Evolutionary conservation across 2,113 vertebrate genomes (phyloP).

Genomic region (Ceyx melanurus): DNA sequence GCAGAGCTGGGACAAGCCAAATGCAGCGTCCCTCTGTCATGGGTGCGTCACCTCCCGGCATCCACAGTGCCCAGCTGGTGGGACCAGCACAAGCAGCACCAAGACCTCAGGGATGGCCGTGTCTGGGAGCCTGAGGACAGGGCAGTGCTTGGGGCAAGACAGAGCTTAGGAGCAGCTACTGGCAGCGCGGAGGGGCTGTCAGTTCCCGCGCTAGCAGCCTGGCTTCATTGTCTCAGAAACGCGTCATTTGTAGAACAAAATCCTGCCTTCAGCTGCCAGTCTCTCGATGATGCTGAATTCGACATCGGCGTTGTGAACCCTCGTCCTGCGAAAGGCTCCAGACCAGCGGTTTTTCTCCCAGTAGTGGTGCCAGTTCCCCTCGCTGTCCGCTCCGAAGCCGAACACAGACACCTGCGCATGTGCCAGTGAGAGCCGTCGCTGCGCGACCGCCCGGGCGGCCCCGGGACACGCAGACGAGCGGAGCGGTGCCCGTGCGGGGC

Average conservation of each 20-base stretch:
- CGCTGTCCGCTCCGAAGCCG: slow-evolving; percentile 78
- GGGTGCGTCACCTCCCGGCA: background rate
- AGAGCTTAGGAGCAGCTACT: background rate
- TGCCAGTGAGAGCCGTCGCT: background rate
- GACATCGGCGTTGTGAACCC: slow-evolving; percentile 74
- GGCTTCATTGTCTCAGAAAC: background rate
- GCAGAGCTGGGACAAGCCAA: background rate
- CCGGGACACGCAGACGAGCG: fast-evolving
- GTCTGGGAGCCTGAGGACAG: fast-evolving
- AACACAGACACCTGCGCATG: slow-evolving; percentile 77
- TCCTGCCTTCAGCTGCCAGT: slow-evolving; percentile 74
- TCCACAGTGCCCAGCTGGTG: background rate
- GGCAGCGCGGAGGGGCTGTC: background rate
- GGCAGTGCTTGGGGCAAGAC: fast-evolving
- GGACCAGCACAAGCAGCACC: background rate
- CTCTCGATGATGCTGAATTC: slow-evolving; percentile 75
- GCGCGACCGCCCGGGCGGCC: fast-evolving
- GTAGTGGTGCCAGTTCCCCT: slow-evolving; percentile 87
- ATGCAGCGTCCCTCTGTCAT: background rate
- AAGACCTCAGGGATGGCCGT: fast-evolving
- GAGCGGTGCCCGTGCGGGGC: fast-evolving
- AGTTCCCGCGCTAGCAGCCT: background rate
- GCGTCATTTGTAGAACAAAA: slow-evolving; percentile 65
- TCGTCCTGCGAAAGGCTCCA: slow-evolving; percentile 77
- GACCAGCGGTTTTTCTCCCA: slow-evolving; percentile 79